A percentile compares a stretch with the other conserved stretches of the same genome.
These are phyloP conservation scores for Archips xylosteana DNA, from an alignment of 2,888 invertebrate species.

Conservation along the genomic window DNA sequence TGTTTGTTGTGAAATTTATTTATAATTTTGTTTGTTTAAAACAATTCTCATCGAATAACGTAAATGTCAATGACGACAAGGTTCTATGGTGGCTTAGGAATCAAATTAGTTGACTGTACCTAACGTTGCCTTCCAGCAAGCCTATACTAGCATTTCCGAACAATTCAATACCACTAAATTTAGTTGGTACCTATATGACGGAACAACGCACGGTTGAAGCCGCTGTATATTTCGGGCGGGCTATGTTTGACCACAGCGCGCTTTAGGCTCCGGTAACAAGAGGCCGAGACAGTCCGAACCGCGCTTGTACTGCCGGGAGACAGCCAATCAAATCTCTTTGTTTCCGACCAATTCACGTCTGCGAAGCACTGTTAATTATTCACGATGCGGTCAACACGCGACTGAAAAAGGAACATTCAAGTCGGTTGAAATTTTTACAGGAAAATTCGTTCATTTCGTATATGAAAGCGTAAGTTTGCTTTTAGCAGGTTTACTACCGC, in stretches of 20 bases:
- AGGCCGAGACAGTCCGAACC: constrained; percentile 17
- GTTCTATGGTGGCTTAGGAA: too few relatives aligned
- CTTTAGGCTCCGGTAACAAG: constrained; percentile 29
- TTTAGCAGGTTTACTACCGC: too few relatives aligned
- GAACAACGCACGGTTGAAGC: constrained; percentile 46
- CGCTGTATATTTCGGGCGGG: constrained; percentile 22
- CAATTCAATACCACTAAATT: constrained; percentile 19
- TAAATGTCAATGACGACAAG: too few relatives aligned
- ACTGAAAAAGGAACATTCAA: neutral
- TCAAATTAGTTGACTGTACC: too few relatives aligned
- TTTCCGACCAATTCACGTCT: constrained; percentile 30
- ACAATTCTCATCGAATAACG: too few relatives aligned
- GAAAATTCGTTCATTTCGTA: too few relatives aligned
- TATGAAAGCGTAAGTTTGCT: too few relatives aligned
- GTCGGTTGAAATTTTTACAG: neutral
- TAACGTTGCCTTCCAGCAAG: neutral
- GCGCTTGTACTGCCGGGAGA: constrained; percentile 33
- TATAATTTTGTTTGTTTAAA: too few relatives aligned
- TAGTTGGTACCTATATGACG: constrained; percentile 30
- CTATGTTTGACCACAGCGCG: constrained; percentile 31
- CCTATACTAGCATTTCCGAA: neutral
- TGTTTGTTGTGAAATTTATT: too few relatives aligned
- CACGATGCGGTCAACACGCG: constrained; percentile 11
- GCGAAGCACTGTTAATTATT: constrained; percentile 29
- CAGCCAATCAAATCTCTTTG: constrained; percentile 44